These are phyloP conservation scores for Coenonympha glycerion DNA, from an alignment of 2,888 invertebrate genomes.

Conservation along the genomic window DNA sequence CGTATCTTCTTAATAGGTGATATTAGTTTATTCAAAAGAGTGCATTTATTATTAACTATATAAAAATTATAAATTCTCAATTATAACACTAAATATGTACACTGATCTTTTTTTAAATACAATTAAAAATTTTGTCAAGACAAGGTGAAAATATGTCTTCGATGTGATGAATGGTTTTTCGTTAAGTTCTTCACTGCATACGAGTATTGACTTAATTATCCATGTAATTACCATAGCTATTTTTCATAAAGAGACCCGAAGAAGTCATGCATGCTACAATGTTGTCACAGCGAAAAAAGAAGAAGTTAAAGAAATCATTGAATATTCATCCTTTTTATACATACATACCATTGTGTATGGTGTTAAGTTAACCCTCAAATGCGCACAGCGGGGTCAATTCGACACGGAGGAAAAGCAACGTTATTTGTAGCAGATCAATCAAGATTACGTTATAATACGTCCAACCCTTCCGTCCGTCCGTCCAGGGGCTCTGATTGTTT, in stretches of 20 bases:
- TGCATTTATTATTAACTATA: neutral
- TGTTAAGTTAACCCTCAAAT: conserved; percentile 10
- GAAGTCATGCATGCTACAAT: neutral
- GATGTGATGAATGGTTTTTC: too few relatives aligned
- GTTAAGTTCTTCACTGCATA: too few relatives aligned
- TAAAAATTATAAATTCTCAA: neutral
- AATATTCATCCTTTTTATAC: neutral
- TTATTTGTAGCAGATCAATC: conserved; percentile 72
- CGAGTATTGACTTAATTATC: too few relatives aligned
- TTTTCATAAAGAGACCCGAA: too few relatives aligned
- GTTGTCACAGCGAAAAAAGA: too few relatives aligned
- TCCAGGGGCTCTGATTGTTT: conserved; percentile 51
- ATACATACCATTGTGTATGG: neutral
- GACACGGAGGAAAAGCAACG: conserved; percentile 43
- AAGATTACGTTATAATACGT: conserved; percentile 54
- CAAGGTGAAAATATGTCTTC: too few relatives aligned
- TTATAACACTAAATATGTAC: too few relatives aligned
- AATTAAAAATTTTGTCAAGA: too few relatives aligned
- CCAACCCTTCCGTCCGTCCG: conserved; percentile 50
- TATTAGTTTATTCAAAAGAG: neutral
- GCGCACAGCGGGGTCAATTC: conserved; percentile 29
- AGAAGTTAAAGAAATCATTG: neutral
- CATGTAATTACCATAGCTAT: too few relatives aligned
- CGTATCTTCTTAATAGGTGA: neutral
- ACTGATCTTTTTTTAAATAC: too few relatives aligned